Evolutionary conservation across 2,888 invertebrate genomes (phyloP), one percentile per base, ranked within the genome.

Genomic region (Phengaris arion): DNA sequence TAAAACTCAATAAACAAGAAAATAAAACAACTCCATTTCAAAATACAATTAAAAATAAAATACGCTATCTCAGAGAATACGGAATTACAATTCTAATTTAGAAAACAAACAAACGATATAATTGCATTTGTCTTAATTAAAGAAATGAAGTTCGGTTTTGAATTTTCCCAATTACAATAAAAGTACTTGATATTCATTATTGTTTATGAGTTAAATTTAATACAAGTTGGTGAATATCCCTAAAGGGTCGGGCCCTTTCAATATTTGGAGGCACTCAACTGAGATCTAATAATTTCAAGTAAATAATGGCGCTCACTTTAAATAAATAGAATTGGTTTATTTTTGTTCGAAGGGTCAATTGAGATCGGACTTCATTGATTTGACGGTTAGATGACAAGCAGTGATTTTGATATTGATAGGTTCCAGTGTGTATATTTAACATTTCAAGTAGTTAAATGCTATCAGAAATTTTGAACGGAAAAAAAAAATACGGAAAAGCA

Each of bases 141-240:
- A 76, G 68, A 77, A 77, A 74, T 83, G 76, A 82, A 84, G 83
- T 83, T 83, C 78, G 77, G 77, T 81, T 69, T 69, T 15, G 15
- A 15, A 69, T n/a, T 69, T 69, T 69, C 48, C 69, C 15, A 69
- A 69, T 78, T 81, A 81, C 79, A 81, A 79, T 80, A 81, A 83
- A 81, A 78, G 81, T 80, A 80, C 86, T 86, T 86, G 85, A 85
- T 86, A 86, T 86, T 86, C 82, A 87, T 87, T 85, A 87, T 85
- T 86, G 82, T 85, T 85, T 83, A 84, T 83, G 81, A 87, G 81
- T 85, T 83, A 80, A 86, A 84, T 85, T 86, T 83, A 84, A 84
- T 85, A 83, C 80, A 87, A 85, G 79, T 85, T 85, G 81, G 82
- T 84, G 79, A 81, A 83, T 82, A 82, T 81, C 80, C 79, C 79